Percentiles rank a stretch among this genome's conserved stretches.
These are phyloP conservation scores for Poecilia gillii DNA, from an alignment of 2,797 vertebrate species.

Conservation along the genomic window DNA sequence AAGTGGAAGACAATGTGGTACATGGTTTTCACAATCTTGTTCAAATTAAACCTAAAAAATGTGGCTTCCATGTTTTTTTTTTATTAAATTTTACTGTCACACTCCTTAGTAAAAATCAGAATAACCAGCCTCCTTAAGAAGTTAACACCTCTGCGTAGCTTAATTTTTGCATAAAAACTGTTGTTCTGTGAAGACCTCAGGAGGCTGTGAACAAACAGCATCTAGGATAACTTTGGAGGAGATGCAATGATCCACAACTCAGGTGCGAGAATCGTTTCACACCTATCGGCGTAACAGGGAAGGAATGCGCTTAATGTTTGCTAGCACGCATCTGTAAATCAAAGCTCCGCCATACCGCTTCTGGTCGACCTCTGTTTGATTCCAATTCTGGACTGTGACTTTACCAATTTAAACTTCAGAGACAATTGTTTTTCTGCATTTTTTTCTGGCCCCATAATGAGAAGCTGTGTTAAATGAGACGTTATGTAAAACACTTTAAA, in stretches of 20 bases:
- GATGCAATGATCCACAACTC: not conserved
- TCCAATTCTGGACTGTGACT: constrained; percentile 46
- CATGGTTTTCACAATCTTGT: not conserved
- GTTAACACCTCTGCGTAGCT: not conserved
- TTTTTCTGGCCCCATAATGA: constrained; percentile 76
- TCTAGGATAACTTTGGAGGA: not conserved
- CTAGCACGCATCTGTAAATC: constrained; percentile 18
- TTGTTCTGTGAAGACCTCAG: not conserved
- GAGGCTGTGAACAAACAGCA: not conserved
- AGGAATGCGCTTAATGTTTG: not conserved
- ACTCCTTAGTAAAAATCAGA: not conserved
- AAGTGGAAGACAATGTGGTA: not conserved
- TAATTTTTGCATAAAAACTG: not conserved
- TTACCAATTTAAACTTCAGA: constrained; percentile 62
- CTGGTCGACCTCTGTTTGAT: constrained; percentile 18
- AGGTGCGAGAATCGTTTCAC: not conserved
- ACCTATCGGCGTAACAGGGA: not conserved
- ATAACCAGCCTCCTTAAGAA: not conserved
- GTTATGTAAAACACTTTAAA: constrained; percentile 85
- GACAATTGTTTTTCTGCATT: constrained; percentile 73
- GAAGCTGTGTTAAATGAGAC: constrained; percentile 85
- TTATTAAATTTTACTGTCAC: not conserved
- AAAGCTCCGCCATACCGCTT: constrained; percentile 22
- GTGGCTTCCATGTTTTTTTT: not conserved
- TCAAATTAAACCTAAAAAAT: not conserved